phyloP scores from a whole-genome alignment of 2,113 vertebrate genomes.

The Candoia aspera region DNA sequence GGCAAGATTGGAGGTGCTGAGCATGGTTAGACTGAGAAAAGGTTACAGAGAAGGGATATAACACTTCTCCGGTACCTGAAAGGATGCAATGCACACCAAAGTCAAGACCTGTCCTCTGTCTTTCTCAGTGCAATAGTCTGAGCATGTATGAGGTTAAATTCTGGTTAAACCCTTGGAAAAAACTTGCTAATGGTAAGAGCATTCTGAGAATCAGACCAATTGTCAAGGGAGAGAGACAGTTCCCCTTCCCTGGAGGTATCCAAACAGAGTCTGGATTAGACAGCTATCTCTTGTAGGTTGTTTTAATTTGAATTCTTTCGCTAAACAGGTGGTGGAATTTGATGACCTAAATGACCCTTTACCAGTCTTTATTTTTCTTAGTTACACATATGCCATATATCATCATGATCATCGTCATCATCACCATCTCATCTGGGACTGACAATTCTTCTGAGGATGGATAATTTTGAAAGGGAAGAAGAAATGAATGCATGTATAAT shows the following conservation, averaged over 20 bases:
- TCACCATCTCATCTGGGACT: not conserved
- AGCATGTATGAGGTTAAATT: not conserved
- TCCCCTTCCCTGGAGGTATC: not conserved
- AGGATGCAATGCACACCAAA: not conserved
- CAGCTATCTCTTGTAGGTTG: not conserved
- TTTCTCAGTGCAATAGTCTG: not conserved
- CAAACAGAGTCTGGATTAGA: not conserved
- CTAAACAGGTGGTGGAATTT: not conserved
- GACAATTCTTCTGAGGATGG: not conserved
- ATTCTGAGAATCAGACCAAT: not conserved
- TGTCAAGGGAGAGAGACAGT: not conserved
- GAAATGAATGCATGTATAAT: conserved; percentile 4
- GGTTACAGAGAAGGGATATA: not conserved
- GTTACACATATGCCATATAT: not conserved
- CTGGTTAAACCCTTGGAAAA: not conserved
- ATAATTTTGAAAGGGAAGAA: not conserved
- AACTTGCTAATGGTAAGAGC: not conserved
- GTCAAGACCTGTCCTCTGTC: not conserved
- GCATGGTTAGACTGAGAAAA: not conserved
- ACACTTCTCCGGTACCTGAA: not conserved
- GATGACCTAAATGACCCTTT: not conserved
- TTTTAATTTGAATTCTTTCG: not conserved
- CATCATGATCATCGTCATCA: not conserved
- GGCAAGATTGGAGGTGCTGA: not conserved
- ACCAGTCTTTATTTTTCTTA: not conserved